phyloP scores from a whole-genome alignment of 2,113 vertebrate species.

The Phainopepla nitens region DNA sequence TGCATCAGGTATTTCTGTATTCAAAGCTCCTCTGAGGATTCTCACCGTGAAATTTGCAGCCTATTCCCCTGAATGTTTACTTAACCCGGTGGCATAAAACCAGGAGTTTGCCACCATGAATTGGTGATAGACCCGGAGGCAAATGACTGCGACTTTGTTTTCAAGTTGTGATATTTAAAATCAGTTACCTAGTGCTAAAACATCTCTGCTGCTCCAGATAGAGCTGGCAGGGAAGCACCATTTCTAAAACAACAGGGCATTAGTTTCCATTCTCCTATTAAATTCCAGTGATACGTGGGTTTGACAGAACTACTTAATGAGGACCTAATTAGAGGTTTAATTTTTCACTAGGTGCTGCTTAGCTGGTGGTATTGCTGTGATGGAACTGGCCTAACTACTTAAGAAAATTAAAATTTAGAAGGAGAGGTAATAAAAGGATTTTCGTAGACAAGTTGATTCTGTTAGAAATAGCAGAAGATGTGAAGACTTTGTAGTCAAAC shows the following conservation, averaged over 20 bases:
- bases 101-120: background rate
- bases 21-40: background rate
- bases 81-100: accelerated
- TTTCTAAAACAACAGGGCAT: background rate
- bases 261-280: background rate
- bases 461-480: background rate
- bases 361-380: background rate
- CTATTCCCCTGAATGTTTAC: background rate
- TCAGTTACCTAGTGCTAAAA: background rate
- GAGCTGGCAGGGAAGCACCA: background rate
- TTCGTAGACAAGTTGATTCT: background rate
- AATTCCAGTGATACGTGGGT: background rate
- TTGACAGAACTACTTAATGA: background rate
- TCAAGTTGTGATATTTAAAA: background rate
- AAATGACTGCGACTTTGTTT: background rate
- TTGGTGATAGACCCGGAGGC: background rate
- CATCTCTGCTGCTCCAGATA: background rate
- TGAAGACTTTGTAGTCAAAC: background rate
- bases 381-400: background rate
- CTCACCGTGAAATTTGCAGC: background rate
- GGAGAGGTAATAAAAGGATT: background rate
- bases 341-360: background rate
- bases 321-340: background rate
- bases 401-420: background rate
- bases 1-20: background rate